A percentile compares a stretch with the other conserved stretches of the same genome.
These are phyloP conservation scores for Aleiodes leptofemur DNA, from an alignment of 2,888 invertebrate species.

Conservation along the genomic window DNA sequence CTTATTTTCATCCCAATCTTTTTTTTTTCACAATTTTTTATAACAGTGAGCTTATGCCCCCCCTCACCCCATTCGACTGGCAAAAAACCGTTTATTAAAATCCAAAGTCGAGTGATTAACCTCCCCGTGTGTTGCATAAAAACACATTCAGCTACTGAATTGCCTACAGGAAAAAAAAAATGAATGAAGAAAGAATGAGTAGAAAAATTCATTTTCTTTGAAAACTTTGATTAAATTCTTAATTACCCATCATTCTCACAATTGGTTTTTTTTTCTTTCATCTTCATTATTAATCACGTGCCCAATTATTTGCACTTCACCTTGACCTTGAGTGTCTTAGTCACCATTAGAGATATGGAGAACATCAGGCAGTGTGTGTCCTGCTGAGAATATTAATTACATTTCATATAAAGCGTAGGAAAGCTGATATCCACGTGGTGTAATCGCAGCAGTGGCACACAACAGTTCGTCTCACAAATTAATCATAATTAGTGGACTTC, in stretches of 20 bases:
- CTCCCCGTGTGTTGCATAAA: slow-evolving; percentile 16
- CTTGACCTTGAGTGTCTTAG: slow-evolving; percentile 10
- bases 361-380: slow-evolving; percentile 52
- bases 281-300: slow-evolving; percentile 11
- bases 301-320: slow-evolving; percentile 24
- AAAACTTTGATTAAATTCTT: slow-evolving; percentile 30
- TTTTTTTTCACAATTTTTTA: slow-evolving; percentile 20
- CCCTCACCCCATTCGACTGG: background rate
- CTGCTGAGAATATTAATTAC: slow-evolving; percentile 72
- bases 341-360: slow-evolving; percentile 23
- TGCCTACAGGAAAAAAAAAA: background rate
- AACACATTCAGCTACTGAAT: slow-evolving; percentile 16
- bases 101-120: slow-evolving; percentile 70
- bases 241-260: background rate
- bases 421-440: slow-evolving; percentile 16
- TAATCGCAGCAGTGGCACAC: slow-evolving; percentile 54
- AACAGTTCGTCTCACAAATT: slow-evolving; percentile 62
- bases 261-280: too few species aligned
- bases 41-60: background rate
- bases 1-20: slow-evolving; percentile 31
- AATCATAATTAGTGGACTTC: slow-evolving; percentile 70
- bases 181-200: slow-evolving; percentile 5
- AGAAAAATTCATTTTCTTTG: background rate
- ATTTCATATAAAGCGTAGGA: slow-evolving; percentile 47
- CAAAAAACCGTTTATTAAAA: slow-evolving; percentile 71